Base-by-base conservation (phyloP, 1,140 invertebrate species). In the Oedothorax gibbosus region DNA sequence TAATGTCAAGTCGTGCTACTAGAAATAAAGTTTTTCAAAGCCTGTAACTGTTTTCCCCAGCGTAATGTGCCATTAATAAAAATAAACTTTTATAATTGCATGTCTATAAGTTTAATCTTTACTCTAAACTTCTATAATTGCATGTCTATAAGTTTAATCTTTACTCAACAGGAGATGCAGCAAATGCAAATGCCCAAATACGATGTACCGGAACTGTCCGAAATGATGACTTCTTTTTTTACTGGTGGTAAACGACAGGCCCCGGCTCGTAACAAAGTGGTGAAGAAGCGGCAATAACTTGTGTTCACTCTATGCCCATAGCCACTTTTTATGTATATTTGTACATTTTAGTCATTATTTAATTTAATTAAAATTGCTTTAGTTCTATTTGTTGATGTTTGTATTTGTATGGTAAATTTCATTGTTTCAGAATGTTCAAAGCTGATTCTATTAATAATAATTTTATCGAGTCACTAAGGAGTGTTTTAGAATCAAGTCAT, bases 141-240 rank as follows among this genome's bases (percentile, higher is more conserved):
- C 1, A 20, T 65, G n/a, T 18, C 21, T 65, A 15, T 65, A n/a
- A 65, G 6, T 18, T 0, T 11, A 6, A 35, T 35, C 7, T 50
- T 65, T 21, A n/a, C 4, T 64, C 90, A 88, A 50, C 84, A 93
- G 91, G 97, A 98, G 92, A 94, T 98, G 91, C 96, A 98, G 89
- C 95, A 97, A 87, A 92, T 98, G 50, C 94, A 94, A 87, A 91
- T 96, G 86, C 94, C 95, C 1, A 96, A 96, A 90, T 95, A 95
- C 85, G 94, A 94, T 87, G 94, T 97, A 92, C 96, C 96, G 0
- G 96, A 98, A 91, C 94, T 98, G 91, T 96, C 95, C 6, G 96
- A 98, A 91, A 93, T 97, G 89, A 92, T 98, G 71, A 96, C 96
- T 15, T 81, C 85, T 9, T 78, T 84, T 12, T 86, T 88, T 35